Conservation (phyloP, 2,888 invertebrate species). For the Acanthosepion esculentum region DNA sequence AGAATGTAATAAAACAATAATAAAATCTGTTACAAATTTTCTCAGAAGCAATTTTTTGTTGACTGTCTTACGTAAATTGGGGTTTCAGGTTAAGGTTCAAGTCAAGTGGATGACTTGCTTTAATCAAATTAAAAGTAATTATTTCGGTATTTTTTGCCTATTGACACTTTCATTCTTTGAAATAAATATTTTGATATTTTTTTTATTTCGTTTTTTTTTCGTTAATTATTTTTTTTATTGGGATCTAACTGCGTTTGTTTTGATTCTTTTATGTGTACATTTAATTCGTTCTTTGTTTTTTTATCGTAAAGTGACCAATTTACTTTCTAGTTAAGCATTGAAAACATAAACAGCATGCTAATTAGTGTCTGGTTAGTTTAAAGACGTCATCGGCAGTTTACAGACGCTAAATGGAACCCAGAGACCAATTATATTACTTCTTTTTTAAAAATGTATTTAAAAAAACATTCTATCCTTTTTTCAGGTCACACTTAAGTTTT, state of each 20-base stretch:
- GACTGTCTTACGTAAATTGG: neutral
- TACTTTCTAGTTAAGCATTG: neutral
- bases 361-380: neutral
- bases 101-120: neutral
- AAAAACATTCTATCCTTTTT: neutral
- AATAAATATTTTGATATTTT: neutral
- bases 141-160: neutral
- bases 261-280: neutral
- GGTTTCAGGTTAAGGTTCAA: neutral
- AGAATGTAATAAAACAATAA: too few relatives aligned
- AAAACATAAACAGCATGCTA: neutral
- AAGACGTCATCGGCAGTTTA: neutral
- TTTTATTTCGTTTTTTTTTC: neutral
- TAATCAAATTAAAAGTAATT: neutral
- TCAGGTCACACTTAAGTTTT: neutral
- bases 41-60: neutral
- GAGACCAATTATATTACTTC: neutral
- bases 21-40: too few relatives aligned
- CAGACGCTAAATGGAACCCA: neutral
- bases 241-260: neutral
- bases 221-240: neutral
- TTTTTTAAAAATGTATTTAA: neutral
- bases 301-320: neutral
- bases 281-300: neutral
- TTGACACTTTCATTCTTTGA: neutral